Base-by-base conservation (phyloP, 2,113 vertebrate genomes). In the Echinops telfairi region DNA sequence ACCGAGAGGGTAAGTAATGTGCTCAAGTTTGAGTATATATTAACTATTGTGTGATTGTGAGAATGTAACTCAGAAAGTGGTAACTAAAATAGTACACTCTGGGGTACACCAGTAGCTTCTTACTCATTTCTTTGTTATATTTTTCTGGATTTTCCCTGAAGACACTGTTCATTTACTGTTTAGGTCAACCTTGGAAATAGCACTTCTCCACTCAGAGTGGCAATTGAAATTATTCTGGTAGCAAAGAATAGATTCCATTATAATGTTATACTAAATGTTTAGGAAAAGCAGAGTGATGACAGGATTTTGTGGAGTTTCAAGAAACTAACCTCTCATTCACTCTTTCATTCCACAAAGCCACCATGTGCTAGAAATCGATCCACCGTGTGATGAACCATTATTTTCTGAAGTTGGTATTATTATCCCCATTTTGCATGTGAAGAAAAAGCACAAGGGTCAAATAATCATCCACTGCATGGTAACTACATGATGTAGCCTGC, bases 191-290 rank as follows among this genome's bases (percentile, higher is more conserved):
- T 2, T 70, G 33, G 25, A 91, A 85, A 87, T 8, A 92, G n/a
- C 47, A 92, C 6, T 82, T 94, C 66, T 92, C 82, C 77, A 62
- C 58, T 64, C 70, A 76, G 58, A 88, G 11, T 73, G 25, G 16
- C 62, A 78, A 81, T 43, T 88, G 79, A 71, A 77, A 19, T 86
- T 83, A 71, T 60, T 17, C 89, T 62, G 36, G 38, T 25, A 66
- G 19, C 57, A 64, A 95, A 92, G 19, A 87, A 86, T 23, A 70
- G 58, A 73, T n/a, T 57, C 3, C 11, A 4, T 58, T 38, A 43
- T 85, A 95, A 73, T 19, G 40, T 88, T 43, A 92, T 5, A 75
- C n/a, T 57, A 68, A 93, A 95, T 38, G 6, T 10, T 79, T 33
- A 60, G 79, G 29, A 16, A 85, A 88, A 82, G 47, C 47, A 12